These are phyloP conservation scores for Enchytraeus crypticus DNA, from an alignment of 2,888 invertebrate species.

Conservation along the genomic window DNA sequence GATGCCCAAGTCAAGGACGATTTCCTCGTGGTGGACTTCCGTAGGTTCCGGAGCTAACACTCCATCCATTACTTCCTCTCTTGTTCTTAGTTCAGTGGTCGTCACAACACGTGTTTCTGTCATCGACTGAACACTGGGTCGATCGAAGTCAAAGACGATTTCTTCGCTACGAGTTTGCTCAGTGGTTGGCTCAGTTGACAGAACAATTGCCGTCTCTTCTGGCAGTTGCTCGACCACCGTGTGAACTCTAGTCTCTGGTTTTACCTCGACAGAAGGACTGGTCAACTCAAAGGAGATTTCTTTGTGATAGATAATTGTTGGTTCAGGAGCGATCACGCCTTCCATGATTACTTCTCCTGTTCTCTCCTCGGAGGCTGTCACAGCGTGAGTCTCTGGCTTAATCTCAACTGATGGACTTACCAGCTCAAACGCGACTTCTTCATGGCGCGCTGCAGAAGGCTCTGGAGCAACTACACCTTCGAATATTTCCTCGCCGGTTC, in stretches of 20 bases:
- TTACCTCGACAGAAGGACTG: not conserved
- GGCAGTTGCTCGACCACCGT: not conserved
- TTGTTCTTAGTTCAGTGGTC: not conserved
- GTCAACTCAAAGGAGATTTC: slow-evolving; percentile 15
- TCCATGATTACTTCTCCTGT: slow-evolving; percentile 5
- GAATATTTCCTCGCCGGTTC: slow-evolving; percentile 1
- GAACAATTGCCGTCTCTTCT: slow-evolving; percentile 3
- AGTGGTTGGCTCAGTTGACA: slow-evolving; percentile 6
- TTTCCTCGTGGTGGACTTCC: slow-evolving; percentile 16
- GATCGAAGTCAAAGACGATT: slow-evolving; percentile 7
- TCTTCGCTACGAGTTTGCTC: slow-evolving; percentile 8
- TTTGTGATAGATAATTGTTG: slow-evolving; percentile 17
- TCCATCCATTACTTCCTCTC: not conserved
- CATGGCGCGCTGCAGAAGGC: not conserved
- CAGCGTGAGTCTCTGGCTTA: slow-evolving; percentile 9
- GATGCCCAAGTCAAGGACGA: slow-evolving; percentile 11
- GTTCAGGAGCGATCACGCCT: slow-evolving; percentile 21
- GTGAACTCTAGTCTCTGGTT: slow-evolving; percentile 8
- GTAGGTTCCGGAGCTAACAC: not conserved
- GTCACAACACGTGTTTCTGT: slow-evolving; percentile 3
- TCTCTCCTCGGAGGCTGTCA: slow-evolving; percentile 2
- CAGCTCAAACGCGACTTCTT: slow-evolving; percentile 6
- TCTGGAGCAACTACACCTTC: not conserved
- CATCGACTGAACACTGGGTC: not conserved
- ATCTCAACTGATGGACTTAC: slow-evolving; percentile 3